A percentile compares a stretch with the other conserved stretches of the same genome.
Evolutionary conservation across 2,888 invertebrate genomes (phyloP).

Genomic region (Sceliomorpha sp.): DNA sequence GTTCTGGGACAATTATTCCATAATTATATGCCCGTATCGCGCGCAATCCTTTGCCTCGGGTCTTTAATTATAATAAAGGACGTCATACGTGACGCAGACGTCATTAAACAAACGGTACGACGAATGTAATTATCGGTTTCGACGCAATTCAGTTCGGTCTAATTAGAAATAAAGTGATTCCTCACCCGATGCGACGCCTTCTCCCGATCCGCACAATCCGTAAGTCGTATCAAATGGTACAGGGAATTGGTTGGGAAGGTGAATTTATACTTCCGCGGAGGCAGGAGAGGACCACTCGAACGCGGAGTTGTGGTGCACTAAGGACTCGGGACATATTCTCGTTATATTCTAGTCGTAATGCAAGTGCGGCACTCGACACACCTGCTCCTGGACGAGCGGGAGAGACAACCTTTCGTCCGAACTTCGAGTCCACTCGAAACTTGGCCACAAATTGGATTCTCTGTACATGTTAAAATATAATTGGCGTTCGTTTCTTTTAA

Average conservation of each 20-base stretch:
- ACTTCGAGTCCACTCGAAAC: conserved; percentile 75
- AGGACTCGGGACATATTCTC: conserved; percentile 53
- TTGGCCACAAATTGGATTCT: conserved; percentile 76
- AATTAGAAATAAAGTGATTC: conserved; percentile 20
- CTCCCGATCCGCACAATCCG: conserved; percentile 40
- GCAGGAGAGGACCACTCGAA: conserved; percentile 53
- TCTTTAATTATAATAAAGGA: no score
- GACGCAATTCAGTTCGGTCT: conserved; percentile 27
- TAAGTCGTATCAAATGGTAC: conserved; percentile 35
- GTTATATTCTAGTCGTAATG: conserved; percentile 57
- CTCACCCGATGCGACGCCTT: conserved; percentile 18
- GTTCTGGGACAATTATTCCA: no score
- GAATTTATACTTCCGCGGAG: conserved; percentile 34
- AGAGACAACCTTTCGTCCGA: conserved; percentile 70
- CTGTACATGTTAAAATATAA: conserved; percentile 71
- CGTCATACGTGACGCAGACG: no score
- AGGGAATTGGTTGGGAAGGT: conserved; percentile 21
- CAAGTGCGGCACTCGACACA: conserved; percentile 56
- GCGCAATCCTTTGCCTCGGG: no score
- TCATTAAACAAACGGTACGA: conserved; percentile 26
- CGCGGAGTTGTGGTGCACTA: conserved; percentile 50
- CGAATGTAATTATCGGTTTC: conserved; percentile 61
- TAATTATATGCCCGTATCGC: no score
- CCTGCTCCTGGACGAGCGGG: conserved; percentile 59
- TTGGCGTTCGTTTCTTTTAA: conserved; percentile 75